Evolutionary conservation across 2,113 vertebrate genomes (phyloP), one percentile per base, ranked within the genome.

Genomic region (Lycaon pictus): DNA sequence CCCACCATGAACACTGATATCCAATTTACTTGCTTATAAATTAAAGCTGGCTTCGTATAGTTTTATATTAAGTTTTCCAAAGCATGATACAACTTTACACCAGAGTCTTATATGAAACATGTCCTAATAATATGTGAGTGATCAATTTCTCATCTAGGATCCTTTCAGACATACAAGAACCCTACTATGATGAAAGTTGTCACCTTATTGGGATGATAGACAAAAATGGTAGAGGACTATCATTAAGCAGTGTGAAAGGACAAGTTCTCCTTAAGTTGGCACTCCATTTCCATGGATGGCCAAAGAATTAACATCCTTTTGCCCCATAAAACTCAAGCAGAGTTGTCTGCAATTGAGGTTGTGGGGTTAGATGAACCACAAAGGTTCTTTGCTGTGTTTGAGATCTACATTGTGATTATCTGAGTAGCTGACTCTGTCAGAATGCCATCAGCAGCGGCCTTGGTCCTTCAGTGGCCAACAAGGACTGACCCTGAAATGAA

Each of bases 401-500:
- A 97, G 91, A 97, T 93, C 92, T 93, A 72, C 92, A 97, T 81
- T 98, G 89, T 71, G 93, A 97, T 97, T 91, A 96, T 96, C 71
- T 93, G 93, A 98, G 97, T 97, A 97, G 80, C 80, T 97, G 71
- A 79, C 96, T 96, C 97, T 98, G 91, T 98, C 97, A 97, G 84
- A 98, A 98, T 95, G 98, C 98, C 98, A 98, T 96, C 91, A 97
- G 95, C 95, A 98, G 93, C 93, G 97, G 98, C 96, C 97, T 0
- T 51, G 65, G 98, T 96, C 97, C 98, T 98, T 98, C 97, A 98
- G 98, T 80, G 43, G 96, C 97, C 98, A 98, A 98, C 96, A 98
- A 98, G 98, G 97, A 98, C 98, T 98, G 99, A 99, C 98, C 98
- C 98, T 97, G 98, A 99, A 98, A 98, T 99, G 98, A 98, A 99